Conservation (phyloP, 2,888 invertebrate species). For the Leucophora obtusa region DNA sequence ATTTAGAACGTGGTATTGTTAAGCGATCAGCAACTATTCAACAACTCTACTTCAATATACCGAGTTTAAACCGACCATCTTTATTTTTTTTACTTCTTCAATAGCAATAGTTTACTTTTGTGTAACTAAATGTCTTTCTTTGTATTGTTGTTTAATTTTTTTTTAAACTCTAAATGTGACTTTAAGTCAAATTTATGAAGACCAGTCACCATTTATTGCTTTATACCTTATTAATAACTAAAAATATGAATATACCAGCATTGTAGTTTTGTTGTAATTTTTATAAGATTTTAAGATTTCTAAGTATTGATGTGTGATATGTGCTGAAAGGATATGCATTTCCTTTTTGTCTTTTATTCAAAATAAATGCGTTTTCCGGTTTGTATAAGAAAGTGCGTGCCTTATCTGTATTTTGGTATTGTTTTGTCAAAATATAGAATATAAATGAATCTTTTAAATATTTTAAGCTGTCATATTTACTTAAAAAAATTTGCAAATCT, state of each 20-base stretch:
- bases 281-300: slow-evolving; percentile 21
- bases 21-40: slow-evolving; percentile 30
- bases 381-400: slow-evolving; percentile 19
- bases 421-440: background rate
- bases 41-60: background rate
- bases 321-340: slow-evolving; percentile 49
- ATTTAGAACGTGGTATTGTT: slow-evolving; percentile 62
- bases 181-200: slow-evolving; percentile 62
- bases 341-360: slow-evolving; percentile 34
- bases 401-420: slow-evolving; percentile 1
- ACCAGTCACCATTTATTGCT: slow-evolving; percentile 42
- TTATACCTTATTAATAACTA: slow-evolving; percentile 26
- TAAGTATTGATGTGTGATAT: slow-evolving; percentile 7
- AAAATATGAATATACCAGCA: slow-evolving; percentile 30
- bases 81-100: background rate
- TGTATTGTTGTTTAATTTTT: slow-evolving; percentile 6
- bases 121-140: slow-evolving; percentile 18
- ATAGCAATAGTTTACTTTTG: slow-evolving; percentile 16
- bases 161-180: slow-evolving; percentile 28
- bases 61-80: background rate
- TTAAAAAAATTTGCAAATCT: background rate
- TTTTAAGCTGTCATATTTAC: background rate
- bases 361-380: slow-evolving; percentile 55
- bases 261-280: background rate
- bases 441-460: background rate